Evolutionary conservation across 2,888 invertebrate species (phyloP), one percentile per base, ranked within the genome.

Genomic region (Anagyrus pseudococci): DNA sequence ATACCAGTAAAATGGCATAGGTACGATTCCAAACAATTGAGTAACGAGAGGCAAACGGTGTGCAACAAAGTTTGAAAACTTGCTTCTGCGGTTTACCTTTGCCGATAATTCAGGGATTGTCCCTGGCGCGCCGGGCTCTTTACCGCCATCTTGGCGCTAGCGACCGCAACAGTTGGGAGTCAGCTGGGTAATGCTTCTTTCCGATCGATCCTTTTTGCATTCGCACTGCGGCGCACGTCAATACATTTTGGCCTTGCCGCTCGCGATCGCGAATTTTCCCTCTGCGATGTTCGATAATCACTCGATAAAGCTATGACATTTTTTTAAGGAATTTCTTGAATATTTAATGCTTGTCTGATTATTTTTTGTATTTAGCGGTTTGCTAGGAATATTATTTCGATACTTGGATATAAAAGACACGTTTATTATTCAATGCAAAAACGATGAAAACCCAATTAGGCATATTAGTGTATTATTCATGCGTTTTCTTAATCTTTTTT

Each of bases 61-160:
- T 4, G 43, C 13, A 23, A 23, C 22, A 4, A 23, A 23, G 15
- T 46, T 22, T 23, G 23, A 4, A 22, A 46, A 13, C 19, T 23
- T 15, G 23, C 6, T 15, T 19, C 23, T 23, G 1, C 13, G n/a
- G 25, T 19, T 65, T 62, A 62, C 29, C 62, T 25, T 57, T 26
- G 40, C 23, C 56, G 66, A 37, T 54, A 66, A 62, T 15, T 26
- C 59, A 66, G 62, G 46, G 10, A 60, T 40, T n/a, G n/a, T n/a
- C n/a, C n/a, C 17, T 3, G 44, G 37, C 0, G 1, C 19, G 40
- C 13, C 44, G 17, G 1, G 29, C 17, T 25, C 17, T 22, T 10
- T 26, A n/a, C 43, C 55, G 66, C 60, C 66, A 66, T 62, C 66
- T 66, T 54, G 33, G 53, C 44, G 57, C 15, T 56, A 15, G 17